phyloP scores from a whole-genome alignment of 23 tunicate genomes.

The Ascidia mentula region DNA sequence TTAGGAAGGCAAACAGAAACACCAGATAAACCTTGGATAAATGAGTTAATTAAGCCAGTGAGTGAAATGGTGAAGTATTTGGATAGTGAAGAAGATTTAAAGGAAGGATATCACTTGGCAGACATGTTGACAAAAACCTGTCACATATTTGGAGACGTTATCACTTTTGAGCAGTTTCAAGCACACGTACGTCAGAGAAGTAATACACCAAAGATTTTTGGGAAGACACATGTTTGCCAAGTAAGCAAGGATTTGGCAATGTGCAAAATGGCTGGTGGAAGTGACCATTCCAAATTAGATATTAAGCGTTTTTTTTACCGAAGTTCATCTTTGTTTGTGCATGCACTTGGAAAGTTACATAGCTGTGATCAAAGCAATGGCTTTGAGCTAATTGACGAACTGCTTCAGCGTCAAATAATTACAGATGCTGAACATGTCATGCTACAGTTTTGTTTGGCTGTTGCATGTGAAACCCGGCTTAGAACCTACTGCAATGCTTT shows the following conservation, averaged over 20 bases:
- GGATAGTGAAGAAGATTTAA: too few relatives aligned
- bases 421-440: background rate
- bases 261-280: too few relatives aligned
- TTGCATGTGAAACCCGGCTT: background rate
- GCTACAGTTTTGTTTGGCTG: too few relatives aligned
- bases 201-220: too few relatives aligned
- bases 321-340: background rate
- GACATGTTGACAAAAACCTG: too few relatives aligned
- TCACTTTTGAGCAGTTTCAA: background rate
- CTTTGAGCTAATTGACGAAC: background rate
- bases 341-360: background rate
- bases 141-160: slow-evolving; percentile 17
- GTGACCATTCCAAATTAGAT: too few relatives aligned
- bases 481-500: background rate
- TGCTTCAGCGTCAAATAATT: background rate
- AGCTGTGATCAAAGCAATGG: background rate
- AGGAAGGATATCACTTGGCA: too few relatives aligned
- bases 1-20: slow-evolving; percentile 32
- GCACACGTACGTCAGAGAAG: too few relatives aligned
- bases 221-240: too few relatives aligned
- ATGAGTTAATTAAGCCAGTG: slow-evolving; percentile 27
- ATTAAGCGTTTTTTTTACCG: too few relatives aligned
- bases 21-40: background rate
- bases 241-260: too few relatives aligned
- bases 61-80: slow-evolving; percentile 16